Evolutionary conservation across 2,797 vertebrate species (phyloP).

Genomic region (Sebastes miniatus): DNA sequence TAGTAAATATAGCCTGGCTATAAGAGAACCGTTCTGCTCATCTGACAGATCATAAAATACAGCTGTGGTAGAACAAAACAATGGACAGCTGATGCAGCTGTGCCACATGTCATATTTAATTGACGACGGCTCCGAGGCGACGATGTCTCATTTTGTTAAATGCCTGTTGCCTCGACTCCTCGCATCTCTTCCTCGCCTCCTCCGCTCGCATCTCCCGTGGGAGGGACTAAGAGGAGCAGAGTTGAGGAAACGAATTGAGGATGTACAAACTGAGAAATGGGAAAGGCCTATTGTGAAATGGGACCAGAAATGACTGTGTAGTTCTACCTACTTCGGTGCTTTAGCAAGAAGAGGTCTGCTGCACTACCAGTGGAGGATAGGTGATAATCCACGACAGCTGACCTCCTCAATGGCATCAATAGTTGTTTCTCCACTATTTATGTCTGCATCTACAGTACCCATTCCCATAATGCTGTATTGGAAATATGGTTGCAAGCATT

Average conservation of each 20-base stretch:
- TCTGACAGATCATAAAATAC: neutral
- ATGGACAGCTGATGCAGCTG: neutral
- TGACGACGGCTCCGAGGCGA: too few species aligned
- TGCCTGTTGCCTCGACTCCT: neutral
- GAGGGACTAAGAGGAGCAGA: neutral
- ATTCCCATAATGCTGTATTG: neutral
- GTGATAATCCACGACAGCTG: neutral
- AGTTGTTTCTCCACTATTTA: neutral
- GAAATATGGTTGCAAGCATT: slow-evolving; percentile 1
- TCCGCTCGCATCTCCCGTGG: neutral
- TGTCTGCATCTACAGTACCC: neutral
- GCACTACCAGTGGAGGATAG: neutral
- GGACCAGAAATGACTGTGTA: neutral
- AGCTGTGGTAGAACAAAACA: neutral
- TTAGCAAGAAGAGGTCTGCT: neutral
- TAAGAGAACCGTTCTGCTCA: neutral
- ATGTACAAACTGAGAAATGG: neutral
- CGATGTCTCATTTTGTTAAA: neutral
- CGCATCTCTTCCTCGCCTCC: too few species aligned
- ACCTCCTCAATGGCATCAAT: neutral
- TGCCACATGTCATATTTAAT: neutral
- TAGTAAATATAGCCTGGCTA: too few species aligned
- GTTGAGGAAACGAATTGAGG: neutral
- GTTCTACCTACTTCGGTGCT: neutral
- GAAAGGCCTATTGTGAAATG: neutral